Evolutionary conservation across 2,888 invertebrate genomes (phyloP), one percentile per base, ranked within the genome.

Genomic region (Gryllus longicercus): DNA sequence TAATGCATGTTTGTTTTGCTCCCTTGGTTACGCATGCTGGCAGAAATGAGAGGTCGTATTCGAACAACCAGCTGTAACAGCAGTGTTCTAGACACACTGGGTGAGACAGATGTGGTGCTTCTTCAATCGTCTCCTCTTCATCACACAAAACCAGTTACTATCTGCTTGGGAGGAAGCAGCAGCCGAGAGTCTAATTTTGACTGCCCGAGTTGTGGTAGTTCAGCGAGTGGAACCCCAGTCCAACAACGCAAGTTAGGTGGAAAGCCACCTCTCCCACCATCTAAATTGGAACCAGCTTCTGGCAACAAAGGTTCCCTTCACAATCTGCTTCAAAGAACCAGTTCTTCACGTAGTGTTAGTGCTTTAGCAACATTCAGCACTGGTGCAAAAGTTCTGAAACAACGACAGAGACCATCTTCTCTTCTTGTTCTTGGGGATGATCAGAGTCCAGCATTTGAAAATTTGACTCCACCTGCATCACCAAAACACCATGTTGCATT

Each of bases 91-190:
- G 81, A 80, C 21, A 25, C 75, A 12, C 18, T 77, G 25, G 88
- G 87, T 78, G 90, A 90, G 83, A 90, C 90, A 50, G 90, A 90
- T 5, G 79, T 88, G 84, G 89, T 90, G 81, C 85, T 90, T 77
- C 87, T 90, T 80, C 90, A 90, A 85, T 86, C 90, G 2, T 90
- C 89, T 77, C 90, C 90, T 18, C 85, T 89, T 63, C 77, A 81
- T 18, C 51, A 75, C 81, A 90, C 90, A 90, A 87, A 89, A 77
- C 89, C 90, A 16, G 85, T 89, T 21, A 81, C 78, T 18, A 76
- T 79, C 51, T n/a, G 63, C 63, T 38, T 38, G 8, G 38, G 38
- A 38, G 38, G 38, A 8, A 80, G 76, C 78, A 75, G 78, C 16
- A 63, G 75, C 21, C 25, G 50, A 16, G 78, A 78, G 49, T 78